Conservation (phyloP, 1,140 invertebrate genomes). For the Bombus confusus region DNA sequence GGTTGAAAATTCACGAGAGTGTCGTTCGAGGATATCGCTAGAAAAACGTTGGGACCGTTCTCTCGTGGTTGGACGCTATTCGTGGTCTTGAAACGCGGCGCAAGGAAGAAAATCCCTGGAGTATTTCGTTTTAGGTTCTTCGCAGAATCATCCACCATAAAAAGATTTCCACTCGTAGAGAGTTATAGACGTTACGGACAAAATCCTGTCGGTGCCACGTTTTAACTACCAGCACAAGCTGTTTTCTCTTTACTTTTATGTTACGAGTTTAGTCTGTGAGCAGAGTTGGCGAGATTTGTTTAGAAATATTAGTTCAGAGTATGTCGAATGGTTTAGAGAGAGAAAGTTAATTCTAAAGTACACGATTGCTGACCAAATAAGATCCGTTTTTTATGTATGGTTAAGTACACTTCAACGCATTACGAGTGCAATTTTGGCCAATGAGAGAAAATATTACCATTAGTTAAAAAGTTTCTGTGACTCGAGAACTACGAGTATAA, state of each 20-base stretch:
- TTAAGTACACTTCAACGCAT: too few relatives aligned
- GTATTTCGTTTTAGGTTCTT: not conserved
- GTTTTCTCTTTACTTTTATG: not conserved
- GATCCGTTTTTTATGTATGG: too few relatives aligned
- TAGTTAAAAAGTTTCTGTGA: too few relatives aligned
- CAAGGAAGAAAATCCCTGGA: conserved; percentile 26
- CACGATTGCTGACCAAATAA: not conserved
- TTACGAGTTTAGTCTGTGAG: too few relatives aligned
- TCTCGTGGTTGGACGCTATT: not conserved
- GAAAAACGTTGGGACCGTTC: too few relatives aligned
- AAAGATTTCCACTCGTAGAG: conserved; percentile 25
- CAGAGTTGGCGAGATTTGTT: not conserved
- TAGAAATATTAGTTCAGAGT: not conserved
- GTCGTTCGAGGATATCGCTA: not conserved
- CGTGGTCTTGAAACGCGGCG: not conserved
- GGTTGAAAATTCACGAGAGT: conserved; percentile 24
- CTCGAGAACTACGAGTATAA: too few relatives aligned
- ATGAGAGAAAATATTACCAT: too few relatives aligned
- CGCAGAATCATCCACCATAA: conserved; percentile 1
- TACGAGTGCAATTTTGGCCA: too few relatives aligned
- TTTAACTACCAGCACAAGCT: conserved; percentile 5
- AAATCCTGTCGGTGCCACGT: not conserved
- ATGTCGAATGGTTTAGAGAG: not conserved
- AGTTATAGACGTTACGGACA: not conserved
- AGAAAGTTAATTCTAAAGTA: not conserved